Evolutionary conservation across 2,113 vertebrate species (phyloP).

Genomic region (Gopherus evgoodei): DNA sequence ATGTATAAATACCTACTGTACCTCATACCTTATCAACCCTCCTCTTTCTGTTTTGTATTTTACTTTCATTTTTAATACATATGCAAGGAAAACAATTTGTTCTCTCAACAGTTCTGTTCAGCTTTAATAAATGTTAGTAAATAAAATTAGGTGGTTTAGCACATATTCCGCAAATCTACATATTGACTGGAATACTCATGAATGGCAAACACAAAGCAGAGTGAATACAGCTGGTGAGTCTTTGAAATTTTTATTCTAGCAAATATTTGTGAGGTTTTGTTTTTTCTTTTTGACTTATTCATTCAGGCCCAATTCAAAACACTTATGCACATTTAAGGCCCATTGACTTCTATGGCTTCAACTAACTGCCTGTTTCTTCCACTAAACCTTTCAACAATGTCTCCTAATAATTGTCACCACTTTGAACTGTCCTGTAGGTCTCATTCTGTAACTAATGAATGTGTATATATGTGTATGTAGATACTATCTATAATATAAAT

Average conservation of each 20-base stretch:
- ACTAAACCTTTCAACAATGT: background rate
- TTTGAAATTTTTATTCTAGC: slow-evolving; percentile 4
- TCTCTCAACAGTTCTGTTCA: background rate
- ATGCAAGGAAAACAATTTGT: background rate
- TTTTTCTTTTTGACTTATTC: background rate
- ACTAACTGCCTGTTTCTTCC: background rate
- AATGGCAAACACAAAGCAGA: background rate
- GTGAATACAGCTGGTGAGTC: background rate
- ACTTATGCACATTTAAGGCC: accelerated
- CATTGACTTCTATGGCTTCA: background rate
- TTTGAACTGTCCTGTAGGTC: background rate
- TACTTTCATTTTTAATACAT: background rate
- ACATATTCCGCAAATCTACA: background rate
- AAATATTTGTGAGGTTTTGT: slow-evolving; percentile 20
- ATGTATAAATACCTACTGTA: background rate
- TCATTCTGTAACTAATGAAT: background rate
- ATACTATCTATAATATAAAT: background rate
- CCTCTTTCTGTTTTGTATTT: background rate
- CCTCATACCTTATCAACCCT: background rate
- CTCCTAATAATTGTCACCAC: background rate
- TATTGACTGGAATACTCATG: background rate
- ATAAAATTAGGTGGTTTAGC: slow-evolving; percentile 8
- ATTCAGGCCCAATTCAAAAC: background rate
- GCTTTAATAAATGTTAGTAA: slow-evolving; percentile 5
- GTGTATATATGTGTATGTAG: too few relatives aligned